Percentiles rank a stretch among this genome's conserved stretches.
Conservation (phyloP, 2,797 vertebrate species). For the Enteromius argenteus region DNA sequence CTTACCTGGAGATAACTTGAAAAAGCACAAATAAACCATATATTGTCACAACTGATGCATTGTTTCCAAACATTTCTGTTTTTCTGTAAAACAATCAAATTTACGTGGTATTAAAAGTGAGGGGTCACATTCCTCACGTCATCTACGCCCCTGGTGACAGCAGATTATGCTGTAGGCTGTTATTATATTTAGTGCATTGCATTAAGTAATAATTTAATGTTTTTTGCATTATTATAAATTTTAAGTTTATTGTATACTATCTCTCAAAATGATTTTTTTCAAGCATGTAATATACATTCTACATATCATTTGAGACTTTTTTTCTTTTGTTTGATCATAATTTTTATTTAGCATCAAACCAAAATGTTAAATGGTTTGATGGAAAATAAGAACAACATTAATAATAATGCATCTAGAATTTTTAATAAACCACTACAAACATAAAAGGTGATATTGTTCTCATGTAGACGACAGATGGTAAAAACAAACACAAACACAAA, state of each 20-base stretch:
- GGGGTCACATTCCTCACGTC: too few species aligned
- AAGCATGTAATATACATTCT: not conserved
- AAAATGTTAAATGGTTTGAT: not conserved
- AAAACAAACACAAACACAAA: not conserved
- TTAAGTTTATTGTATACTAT: not conserved
- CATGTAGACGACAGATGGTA: not conserved
- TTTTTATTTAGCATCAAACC: not conserved
- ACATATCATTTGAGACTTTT: not conserved
- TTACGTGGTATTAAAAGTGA: too few species aligned
- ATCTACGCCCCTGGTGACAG: not conserved
- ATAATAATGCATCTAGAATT: not conserved
- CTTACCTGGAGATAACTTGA: too few species aligned
- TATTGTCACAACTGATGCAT: too few species aligned
- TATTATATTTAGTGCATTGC: not conserved
- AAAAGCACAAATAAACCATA: too few species aligned
- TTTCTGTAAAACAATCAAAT: too few species aligned
- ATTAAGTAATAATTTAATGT: not conserved
- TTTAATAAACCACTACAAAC: not conserved
- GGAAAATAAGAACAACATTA: not conserved
- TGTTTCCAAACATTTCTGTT: too few species aligned
- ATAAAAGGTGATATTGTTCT: not conserved
- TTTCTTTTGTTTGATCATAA: not conserved
- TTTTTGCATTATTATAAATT: not conserved
- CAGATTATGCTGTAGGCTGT: not conserved
- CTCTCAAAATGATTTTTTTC: not conserved